These are phyloP conservation scores for Hephaestus fuliginosus DNA, from an alignment of 2,797 vertebrate genomes.

Conservation along the genomic window DNA sequence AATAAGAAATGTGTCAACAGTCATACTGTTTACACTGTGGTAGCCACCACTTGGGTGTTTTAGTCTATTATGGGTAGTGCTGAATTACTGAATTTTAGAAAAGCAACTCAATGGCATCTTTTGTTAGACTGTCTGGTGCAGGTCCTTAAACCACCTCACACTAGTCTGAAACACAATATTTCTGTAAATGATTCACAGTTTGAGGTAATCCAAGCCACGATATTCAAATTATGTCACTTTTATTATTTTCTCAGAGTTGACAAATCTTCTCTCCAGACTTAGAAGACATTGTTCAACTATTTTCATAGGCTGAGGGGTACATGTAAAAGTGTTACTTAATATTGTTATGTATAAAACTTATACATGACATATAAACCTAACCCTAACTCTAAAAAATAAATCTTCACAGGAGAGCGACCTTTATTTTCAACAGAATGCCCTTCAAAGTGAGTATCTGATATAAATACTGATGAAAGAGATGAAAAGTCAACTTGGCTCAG, in stretches of 20 bases:
- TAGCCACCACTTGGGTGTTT: not conserved
- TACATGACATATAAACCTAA: not conserved
- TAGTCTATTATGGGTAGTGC: not conserved
- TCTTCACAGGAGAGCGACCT: not conserved
- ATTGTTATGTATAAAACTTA: not conserved
- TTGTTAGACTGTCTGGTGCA: not conserved
- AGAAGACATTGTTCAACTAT: not conserved
- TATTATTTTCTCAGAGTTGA: not conserved
- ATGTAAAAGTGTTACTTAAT: not conserved
- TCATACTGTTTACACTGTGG: not conserved
- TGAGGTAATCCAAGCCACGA: not conserved
- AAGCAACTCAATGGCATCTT: not conserved
- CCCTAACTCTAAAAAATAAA: not conserved
- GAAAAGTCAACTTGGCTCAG: conserved; percentile 1
- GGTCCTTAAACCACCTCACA: not conserved
- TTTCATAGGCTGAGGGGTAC: not conserved
- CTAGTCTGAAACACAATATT: not conserved
- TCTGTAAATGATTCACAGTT: not conserved
- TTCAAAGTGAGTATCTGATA: conserved; percentile 14
- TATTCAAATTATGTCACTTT: not conserved
- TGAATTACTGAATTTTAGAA: not conserved
- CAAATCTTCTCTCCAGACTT: not conserved
- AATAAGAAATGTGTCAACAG: not conserved
- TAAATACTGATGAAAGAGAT: not conserved
- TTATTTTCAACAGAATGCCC: not conserved